Conservation (phyloP, 1,140 invertebrate species). For the Atta texana region DNA sequence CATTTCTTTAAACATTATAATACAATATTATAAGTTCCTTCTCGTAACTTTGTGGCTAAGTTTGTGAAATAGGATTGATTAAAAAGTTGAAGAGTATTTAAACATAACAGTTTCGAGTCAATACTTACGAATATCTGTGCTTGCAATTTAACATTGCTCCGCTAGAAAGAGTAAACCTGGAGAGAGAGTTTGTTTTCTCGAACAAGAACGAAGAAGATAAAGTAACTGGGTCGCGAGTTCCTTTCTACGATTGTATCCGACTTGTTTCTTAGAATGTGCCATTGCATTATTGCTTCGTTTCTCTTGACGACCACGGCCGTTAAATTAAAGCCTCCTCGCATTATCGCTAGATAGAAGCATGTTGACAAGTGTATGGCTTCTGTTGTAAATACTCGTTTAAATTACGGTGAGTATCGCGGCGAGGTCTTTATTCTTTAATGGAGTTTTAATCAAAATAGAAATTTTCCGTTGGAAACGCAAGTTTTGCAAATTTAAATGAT, state of each 20-base stretch:
- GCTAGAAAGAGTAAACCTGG: neutral
- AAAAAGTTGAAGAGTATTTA: slow-evolving; percentile 13
- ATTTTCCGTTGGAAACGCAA: neutral
- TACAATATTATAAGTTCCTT: neutral
- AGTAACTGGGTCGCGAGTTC: slow-evolving; percentile 67
- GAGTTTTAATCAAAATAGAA: slow-evolving; percentile 45
- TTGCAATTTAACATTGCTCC: slow-evolving; percentile 30
- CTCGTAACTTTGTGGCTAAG: neutral
- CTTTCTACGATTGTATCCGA: slow-evolving; percentile 40
- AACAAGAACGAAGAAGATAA: slow-evolving; percentile 56
- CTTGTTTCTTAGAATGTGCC: slow-evolving; percentile 47
- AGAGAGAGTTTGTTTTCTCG: slow-evolving; percentile 54
- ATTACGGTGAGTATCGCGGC: neutral
- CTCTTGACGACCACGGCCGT: slow-evolving; percentile 29
- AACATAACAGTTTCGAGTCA: slow-evolving; percentile 21
- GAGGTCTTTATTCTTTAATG: slow-evolving; percentile 49
- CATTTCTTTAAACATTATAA: neutral
- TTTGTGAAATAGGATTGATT: slow-evolving; percentile 23
- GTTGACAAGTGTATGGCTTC: slow-evolving; percentile 23
- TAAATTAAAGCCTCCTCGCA: slow-evolving; percentile 33
- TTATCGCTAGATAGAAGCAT: slow-evolving; percentile 31
- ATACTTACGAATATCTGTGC: slow-evolving; percentile 25
- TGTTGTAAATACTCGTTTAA: slow-evolving; percentile 30
- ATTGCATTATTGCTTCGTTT: slow-evolving; percentile 56
- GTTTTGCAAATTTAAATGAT: slow-evolving; percentile 15